Conservation (phyloP, 2,797 vertebrate species). For the Macrochelys suwanniensis region DNA sequence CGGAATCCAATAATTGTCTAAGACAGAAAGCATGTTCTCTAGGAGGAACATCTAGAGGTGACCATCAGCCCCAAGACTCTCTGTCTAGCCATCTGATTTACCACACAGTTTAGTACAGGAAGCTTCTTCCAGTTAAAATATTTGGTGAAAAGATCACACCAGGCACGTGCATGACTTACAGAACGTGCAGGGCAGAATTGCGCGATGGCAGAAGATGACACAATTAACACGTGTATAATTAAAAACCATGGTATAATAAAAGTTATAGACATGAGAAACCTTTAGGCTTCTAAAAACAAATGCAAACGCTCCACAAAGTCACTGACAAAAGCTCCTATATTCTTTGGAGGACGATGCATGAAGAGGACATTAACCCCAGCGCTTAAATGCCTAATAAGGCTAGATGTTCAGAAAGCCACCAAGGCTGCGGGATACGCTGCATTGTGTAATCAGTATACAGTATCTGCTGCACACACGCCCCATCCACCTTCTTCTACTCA, state of each 20-base stretch:
- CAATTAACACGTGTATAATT: fast-evolving
- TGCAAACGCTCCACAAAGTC: background rate
- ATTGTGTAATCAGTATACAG: fast-evolving
- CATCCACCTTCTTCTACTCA: background rate
- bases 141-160: background rate
- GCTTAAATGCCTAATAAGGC: fast-evolving
- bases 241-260: background rate
- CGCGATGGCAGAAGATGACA: background rate
- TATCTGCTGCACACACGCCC: background rate
- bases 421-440: fast-evolving
- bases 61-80: background rate
- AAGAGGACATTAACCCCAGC: background rate
- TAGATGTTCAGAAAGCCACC: fast-evolving
- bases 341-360: background rate
- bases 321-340: fast-evolving
- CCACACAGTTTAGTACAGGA: background rate
- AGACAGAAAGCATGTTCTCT: no score
- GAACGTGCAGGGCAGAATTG: background rate
- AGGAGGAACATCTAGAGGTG: no score
- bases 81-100: background rate
- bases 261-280: fast-evolving
- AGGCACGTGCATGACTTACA: fast-evolving
- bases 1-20: fast-evolving
- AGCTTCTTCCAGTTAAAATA: no score
- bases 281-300: background rate